Percentiles rank a stretch among this genome's conserved stretches.
Conservation (phyloP, 2,888 invertebrate genomes). For the Meteorus colon region DNA sequence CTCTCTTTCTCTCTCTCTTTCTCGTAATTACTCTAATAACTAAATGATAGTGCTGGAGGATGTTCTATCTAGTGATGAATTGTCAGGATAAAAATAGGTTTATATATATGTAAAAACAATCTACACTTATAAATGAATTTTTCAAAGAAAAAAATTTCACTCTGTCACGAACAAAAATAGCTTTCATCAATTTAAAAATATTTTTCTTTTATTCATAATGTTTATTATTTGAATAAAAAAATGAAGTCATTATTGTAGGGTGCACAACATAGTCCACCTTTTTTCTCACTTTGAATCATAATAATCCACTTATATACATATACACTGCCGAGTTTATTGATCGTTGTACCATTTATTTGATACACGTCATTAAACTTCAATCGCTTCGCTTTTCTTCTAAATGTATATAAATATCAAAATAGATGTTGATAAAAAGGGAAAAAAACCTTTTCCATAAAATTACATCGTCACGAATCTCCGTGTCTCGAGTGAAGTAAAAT, state of each 20-base stretch:
- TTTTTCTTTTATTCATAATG: neutral
- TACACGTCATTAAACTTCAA: neutral
- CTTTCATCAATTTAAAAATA: neutral
- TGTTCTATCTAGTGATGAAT: conserved; percentile 6
- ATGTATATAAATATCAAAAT: neutral
- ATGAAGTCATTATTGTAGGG: neutral
- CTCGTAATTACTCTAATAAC: conserved; percentile 18
- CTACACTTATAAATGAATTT: neutral
- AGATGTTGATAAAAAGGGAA: neutral
- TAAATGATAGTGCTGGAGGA: neutral
- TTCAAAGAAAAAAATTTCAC: neutral
- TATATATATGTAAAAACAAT: neutral
- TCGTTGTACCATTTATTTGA: neutral
- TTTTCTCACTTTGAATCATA: neutral
- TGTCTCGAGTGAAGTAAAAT: neutral
- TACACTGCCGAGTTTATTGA: neutral
- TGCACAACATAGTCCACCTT: neutral
- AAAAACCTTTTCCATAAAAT: neutral
- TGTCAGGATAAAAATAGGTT: neutral
- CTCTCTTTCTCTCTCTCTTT: neutral
- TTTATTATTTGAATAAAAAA: neutral
- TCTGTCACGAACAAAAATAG: neutral
- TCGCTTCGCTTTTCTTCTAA: neutral
- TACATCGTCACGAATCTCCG: neutral
- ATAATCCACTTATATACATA: neutral